Evolutionary conservation across 2,797 vertebrate species (phyloP), one percentile per base, ranked within the genome.

Genomic region (Lagodon rhomboides): DNA sequence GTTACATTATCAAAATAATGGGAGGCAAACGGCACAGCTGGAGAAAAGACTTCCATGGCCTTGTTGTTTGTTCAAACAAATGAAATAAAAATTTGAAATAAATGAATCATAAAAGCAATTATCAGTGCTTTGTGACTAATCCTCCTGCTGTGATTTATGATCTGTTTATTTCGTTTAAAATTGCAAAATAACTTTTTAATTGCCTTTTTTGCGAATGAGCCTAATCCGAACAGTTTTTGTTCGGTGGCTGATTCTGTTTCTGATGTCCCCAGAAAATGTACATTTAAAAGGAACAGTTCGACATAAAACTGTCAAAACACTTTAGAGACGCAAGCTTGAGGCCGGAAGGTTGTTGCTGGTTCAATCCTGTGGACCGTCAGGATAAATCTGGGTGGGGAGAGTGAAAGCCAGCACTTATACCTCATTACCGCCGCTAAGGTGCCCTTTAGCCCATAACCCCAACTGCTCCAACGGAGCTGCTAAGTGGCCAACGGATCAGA

Each of bases 1-100:
- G 71, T 68, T 72, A 15, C 51, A 54, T 77, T 70, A 84, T 91
- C 67, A 77, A 6, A 87, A 63, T 81, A 83, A 87, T 78, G 13
- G 41, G 43, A 84, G 56, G 47, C 66, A 80, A 78, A 83, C 25
- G 15, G 7, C 30, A 54, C 68, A 84, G 61, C 69, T 72, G 47
- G 51, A 44, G 41, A 68, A 38, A 62, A 68, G 59, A 58, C 61
- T 63, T 63, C 34, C 3, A 10, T 66, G 55, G 41, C 47, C 77
- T 68, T 81, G 67, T 77, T 82, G 87, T 85, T 77, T 87, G 68
- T 68, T 84, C 30, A 68, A 68, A 25, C n/a, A 86, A 74, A 84
- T 80, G 0, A 72, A 61, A 74, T 23, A 27, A 62, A 77, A 74
- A 12, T 53, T 20, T 11, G 16, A 73, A 76, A 62, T 46, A 58